phyloP scores from a whole-genome alignment of 2,797 vertebrate species.

The Octomys mimax region DNA sequence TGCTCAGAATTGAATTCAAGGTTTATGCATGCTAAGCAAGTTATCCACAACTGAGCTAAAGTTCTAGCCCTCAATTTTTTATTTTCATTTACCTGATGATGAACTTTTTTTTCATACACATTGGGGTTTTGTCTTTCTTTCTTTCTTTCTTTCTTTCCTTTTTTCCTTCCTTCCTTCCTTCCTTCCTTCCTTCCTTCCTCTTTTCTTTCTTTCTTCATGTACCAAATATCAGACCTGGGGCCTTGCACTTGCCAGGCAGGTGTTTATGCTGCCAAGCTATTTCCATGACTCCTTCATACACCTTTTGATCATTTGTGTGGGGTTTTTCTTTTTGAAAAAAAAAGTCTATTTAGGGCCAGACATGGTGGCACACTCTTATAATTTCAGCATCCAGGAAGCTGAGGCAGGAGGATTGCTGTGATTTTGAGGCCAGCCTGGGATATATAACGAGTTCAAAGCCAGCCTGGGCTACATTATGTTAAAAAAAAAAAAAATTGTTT shows the following conservation, averaged over 20 bases:
- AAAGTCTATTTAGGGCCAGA: background rate
- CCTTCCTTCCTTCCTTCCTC: no score
- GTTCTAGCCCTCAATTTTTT: background rate
- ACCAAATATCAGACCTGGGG: no score
- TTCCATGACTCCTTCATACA: no score
- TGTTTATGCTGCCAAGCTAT: no score
- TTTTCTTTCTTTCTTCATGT: no score
- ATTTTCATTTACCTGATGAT: background rate
- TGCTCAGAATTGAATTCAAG: background rate
- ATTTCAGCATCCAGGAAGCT: background rate
- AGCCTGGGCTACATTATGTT: background rate
- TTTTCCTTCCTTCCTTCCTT: no score
- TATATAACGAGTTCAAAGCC: background rate
- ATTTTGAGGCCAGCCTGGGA: background rate
- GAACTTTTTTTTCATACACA: background rate
- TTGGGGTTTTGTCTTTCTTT: no score
- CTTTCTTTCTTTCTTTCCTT: no score
- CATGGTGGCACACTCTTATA: background rate
- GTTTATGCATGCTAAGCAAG: background rate
- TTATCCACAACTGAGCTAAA: background rate
- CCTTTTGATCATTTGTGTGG: background rate
- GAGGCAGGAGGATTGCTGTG: background rate
- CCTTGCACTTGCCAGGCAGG: no score
- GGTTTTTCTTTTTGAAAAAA: background rate
- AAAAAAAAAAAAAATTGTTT: background rate